phyloP scores from a whole-genome alignment of 2,888 invertebrate genomes.

The Aricia artaxerxes region DNA sequence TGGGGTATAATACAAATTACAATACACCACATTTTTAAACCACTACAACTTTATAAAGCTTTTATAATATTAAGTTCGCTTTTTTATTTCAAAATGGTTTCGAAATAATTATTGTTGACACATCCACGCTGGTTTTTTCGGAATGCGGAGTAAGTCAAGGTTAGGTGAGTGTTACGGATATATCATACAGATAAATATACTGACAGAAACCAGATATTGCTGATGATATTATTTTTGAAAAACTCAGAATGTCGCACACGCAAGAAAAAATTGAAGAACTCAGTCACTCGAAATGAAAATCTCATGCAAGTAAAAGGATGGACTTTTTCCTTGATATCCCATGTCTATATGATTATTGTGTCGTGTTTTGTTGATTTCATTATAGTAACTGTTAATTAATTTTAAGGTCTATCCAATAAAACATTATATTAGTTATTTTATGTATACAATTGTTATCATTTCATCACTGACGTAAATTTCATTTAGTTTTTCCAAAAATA shows the following conservation, averaged over 20 bases:
- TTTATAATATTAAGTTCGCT: not conserved
- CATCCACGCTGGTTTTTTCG: not conserved
- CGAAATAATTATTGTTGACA: not conserved
- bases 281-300: no score
- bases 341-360: no score
- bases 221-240: not conserved
- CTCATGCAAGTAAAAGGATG: no score
- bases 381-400: no score
- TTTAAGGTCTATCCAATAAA: no score
- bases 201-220: not conserved
- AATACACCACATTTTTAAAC: not conserved
- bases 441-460: no score
- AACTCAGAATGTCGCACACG: not conserved
- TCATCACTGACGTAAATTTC: no score
- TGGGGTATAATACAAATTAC: not conserved
- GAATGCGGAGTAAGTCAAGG: slow-evolving; percentile 12
- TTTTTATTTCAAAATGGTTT: not conserved
- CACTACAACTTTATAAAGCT: not conserved
- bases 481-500: no score
- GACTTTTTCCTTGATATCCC: no score
- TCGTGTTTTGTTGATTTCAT: no score
- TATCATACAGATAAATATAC: not conserved
- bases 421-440: no score
- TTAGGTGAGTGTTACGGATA: slow-evolving; percentile 1
- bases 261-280: no score